Evolutionary conservation across 1,140 invertebrate species (phyloP).

Genomic region (Tetragonula clypearis): DNA sequence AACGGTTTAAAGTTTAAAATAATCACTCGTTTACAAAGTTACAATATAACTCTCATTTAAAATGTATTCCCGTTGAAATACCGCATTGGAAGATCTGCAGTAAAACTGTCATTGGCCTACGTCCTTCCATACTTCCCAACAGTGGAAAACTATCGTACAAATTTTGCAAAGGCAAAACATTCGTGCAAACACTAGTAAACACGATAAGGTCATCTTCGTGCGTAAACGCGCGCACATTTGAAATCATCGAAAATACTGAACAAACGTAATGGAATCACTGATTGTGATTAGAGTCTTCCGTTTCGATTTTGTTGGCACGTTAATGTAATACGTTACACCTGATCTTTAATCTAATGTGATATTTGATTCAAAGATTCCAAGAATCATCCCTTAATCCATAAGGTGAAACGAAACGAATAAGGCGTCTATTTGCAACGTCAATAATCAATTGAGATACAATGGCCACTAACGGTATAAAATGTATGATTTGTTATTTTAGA

Average conservation of each 20-base stretch:
- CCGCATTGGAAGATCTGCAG: constrained; percentile 52
- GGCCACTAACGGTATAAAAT: no score
- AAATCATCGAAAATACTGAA: neutral
- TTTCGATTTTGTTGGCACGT: neutral
- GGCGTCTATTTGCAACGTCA: neutral
- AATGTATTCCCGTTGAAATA: constrained; percentile 17
- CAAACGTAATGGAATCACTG: neutral
- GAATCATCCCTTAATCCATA: neutral
- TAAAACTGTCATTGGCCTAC: constrained; percentile 24
- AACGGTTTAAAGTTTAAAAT: neutral
- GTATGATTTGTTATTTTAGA: no score
- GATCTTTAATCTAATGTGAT: neutral
- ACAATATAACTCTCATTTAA: neutral
- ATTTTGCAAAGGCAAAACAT: neutral
- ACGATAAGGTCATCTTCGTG: neutral
- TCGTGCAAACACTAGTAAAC: constrained; percentile 24
- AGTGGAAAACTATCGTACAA: neutral
- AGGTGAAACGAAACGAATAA: no score
- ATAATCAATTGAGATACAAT: no score
- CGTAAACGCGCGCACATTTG: neutral
- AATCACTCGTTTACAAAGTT: neutral
- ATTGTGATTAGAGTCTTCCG: no score
- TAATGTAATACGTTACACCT: neutral
- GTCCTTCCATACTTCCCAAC: constrained; percentile 40
- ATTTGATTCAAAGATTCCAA: neutral